Evolutionary conservation across 2,888 invertebrate species (phyloP).

Genomic region (Cheilosia urbana): DNA sequence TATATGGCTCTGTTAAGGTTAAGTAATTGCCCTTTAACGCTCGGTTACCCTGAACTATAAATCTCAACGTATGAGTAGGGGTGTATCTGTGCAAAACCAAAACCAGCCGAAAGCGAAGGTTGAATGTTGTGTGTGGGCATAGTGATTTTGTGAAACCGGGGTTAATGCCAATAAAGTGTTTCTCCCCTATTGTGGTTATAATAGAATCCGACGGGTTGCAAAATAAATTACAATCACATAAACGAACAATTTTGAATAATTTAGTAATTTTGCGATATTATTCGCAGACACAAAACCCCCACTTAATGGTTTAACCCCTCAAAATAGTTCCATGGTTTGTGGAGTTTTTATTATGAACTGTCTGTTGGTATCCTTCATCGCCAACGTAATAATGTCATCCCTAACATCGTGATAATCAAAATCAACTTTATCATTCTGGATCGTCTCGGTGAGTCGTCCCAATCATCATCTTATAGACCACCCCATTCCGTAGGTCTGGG

Average conservation of each 20-base stretch:
- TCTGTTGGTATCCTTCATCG: slow-evolving; percentile 31
- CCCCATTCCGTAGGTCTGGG: slow-evolving; percentile 7
- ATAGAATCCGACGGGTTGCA: slow-evolving; percentile 36
- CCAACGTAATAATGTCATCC: slow-evolving; percentile 28
- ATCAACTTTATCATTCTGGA: slow-evolving; percentile 50
- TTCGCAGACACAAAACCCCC: not conserved
- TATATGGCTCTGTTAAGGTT: slow-evolving; percentile 30
- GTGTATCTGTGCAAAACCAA: not conserved
- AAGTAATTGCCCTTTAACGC: slow-evolving; percentile 51
- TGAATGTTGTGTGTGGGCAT: slow-evolving; percentile 23
- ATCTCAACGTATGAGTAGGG: slow-evolving; percentile 24
- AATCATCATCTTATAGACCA: slow-evolving; percentile 58
- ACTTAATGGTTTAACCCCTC: not conserved
- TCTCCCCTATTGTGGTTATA: slow-evolving; percentile 17
- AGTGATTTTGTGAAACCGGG: slow-evolving; percentile 9
- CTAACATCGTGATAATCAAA: slow-evolving; percentile 62
- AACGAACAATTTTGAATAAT: slow-evolving; percentile 46
- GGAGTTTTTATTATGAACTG: not conserved
- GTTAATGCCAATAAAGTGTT: slow-evolving; percentile 5
- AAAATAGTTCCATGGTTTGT: slow-evolving; percentile 1
- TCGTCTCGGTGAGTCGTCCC: slow-evolving; percentile 11
- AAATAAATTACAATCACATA: slow-evolving; percentile 36
- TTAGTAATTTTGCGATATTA: slow-evolving; percentile 31
- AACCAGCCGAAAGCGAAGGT: slow-evolving; percentile 29
- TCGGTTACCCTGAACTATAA: slow-evolving; percentile 50